Evolutionary conservation across 1,140 invertebrate genomes (phyloP).

Genomic region (Colletes gigas): DNA sequence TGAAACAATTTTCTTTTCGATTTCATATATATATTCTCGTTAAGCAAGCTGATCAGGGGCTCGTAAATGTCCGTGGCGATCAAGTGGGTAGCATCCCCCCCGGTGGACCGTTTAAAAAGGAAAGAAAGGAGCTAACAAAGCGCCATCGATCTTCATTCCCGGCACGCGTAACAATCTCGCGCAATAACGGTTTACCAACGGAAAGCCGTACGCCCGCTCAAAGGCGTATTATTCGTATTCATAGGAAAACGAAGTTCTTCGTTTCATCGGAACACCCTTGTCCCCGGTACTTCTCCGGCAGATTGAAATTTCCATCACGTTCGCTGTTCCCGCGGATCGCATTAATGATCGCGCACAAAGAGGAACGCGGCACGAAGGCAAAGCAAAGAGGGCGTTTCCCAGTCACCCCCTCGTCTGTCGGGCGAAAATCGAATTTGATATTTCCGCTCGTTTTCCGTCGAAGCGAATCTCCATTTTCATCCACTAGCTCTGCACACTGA

Average conservation of each 20-base stretch:
- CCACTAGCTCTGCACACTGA: too few species aligned
- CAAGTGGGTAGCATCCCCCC: background rate
- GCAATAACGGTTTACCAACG: background rate
- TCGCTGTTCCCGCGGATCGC: conserved; percentile 22
- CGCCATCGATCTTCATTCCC: background rate
- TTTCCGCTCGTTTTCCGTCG: conserved; percentile 66
- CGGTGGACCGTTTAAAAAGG: background rate
- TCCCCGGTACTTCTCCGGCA: background rate
- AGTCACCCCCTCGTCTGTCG: background rate
- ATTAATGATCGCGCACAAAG: conserved; percentile 38
- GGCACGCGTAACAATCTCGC: background rate
- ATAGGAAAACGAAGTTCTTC: conserved; percentile 41
- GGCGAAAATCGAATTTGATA: conserved; percentile 68
- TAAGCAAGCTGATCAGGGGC: too few species aligned
- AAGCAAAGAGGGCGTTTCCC: background rate
- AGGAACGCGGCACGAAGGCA: background rate
- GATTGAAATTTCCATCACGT: conserved; percentile 49
- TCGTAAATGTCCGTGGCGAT: too few species aligned
- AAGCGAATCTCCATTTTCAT: too few species aligned
- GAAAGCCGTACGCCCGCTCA: background rate
- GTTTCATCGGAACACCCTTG: conserved; percentile 18
- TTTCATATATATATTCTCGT: too few species aligned
- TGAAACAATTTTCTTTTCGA: too few species aligned
- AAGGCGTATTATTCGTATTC: conserved; percentile 39
- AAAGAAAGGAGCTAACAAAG: background rate